Conservation (phyloP, 2,113 vertebrate genomes). For the Arizona elegans region DNA sequence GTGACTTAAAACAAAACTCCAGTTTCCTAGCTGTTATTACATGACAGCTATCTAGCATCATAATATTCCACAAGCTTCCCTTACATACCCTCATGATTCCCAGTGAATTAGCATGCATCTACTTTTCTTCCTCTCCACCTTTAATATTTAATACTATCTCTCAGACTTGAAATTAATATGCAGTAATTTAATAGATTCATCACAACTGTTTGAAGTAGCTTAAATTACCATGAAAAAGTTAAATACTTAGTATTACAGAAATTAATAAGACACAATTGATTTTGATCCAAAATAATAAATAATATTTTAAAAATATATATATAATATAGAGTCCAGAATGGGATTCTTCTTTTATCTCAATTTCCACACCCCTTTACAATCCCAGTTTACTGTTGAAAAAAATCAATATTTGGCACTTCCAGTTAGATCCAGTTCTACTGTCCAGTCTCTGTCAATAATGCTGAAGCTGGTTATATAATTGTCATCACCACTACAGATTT, state of each 20-base stretch:
- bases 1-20: background rate
- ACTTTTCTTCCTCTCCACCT: background rate
- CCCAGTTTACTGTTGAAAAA: background rate
- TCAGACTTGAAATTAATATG: conserved; percentile 8
- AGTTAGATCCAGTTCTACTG: background rate
- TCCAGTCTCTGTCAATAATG: background rate
- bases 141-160: background rate
- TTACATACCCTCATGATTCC: background rate
- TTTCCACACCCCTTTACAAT: background rate
- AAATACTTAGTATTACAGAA: background rate
- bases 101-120: background rate
- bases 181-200: background rate
- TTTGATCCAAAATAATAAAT: background rate
- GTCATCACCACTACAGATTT: background rate
- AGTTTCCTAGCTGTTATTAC: background rate
- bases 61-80: background rate
- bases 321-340: background rate
- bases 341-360: background rate
- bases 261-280: background rate
- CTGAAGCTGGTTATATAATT: background rate
- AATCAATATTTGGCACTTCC: background rate
- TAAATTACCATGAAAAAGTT: background rate
- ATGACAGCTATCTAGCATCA: background rate
- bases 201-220: background rate
- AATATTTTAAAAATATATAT: background rate